Base-by-base conservation (phyloP, 2,797 vertebrate species). In the Tachyglossus aculeatus region DNA sequence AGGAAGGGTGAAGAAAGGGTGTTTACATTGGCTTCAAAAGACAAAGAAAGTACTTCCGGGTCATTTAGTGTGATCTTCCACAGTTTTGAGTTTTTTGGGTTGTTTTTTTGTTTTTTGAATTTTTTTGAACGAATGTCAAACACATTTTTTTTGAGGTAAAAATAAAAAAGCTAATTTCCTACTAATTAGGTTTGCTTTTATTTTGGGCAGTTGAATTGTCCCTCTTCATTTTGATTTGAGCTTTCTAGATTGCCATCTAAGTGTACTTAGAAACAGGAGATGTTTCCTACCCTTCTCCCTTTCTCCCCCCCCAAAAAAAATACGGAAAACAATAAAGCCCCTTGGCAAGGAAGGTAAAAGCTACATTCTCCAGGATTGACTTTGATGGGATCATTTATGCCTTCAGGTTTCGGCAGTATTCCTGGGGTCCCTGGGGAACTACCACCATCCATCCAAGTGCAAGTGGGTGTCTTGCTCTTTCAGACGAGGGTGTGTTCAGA, bases 131-230 rank as follows among this genome's bases (percentile, higher is more conserved):
- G 86, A 89, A 89, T 37, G 4, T 89, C 73, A 90, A 89, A 78
- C 85, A 64, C 86, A 68, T 90, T 92, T 93, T 92, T 93, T 92
- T 93, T 93, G 64, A 91, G 71, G 82, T 90, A 70, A 91, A 90
- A 93, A 93, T 91, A 93, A 93, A n/a, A n/a, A 93, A 88, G 71
- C 85, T 93, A 93, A 91, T 93, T 93, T 93, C 89, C 39, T 90
- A 93, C 86, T 90, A 90, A 85, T 82, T 75, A 88, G 29, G 31
- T 83, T 85, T 81, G 61, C 19, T 59, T 67, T 84, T 83, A 82
- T 84, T 74, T 81, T 89, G 71, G 73, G 77, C 48, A 86, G 77
- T 27, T 25, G 53, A 45, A 2, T 14, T 70, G 13, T 36, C 14
- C 39, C 38, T 19, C 25, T 53, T 41, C 13, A 18, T n/a, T n/a